These are phyloP conservation scores for Myodes glareolus DNA, from an alignment of 2,113 vertebrate genomes.

Conservation along the genomic window DNA sequence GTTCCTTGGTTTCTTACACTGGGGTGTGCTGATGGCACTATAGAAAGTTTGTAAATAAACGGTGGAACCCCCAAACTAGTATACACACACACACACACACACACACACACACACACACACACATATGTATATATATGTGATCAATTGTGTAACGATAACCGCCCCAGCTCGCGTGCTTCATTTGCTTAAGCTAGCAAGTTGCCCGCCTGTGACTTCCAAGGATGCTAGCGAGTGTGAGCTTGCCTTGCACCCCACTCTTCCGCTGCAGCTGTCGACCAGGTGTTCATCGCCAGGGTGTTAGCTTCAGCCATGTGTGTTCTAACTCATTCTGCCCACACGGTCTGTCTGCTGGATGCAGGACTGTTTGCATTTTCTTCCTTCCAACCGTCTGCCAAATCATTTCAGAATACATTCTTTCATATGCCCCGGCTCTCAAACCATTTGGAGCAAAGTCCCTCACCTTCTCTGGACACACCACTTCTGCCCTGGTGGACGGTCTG, in stretches of 20 bases:
- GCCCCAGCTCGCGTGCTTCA: not conserved
- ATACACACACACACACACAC: not conserved
- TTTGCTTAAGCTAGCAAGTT: not conserved
- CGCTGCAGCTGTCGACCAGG: conserved; percentile 77
- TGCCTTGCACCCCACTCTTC: conserved; percentile 60
- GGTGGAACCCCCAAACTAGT: not conserved
- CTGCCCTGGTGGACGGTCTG: conserved; percentile 94
- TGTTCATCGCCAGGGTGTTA: conserved; percentile 81
- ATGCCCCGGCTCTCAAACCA: conserved; percentile 97
- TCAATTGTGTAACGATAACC: not conserved
- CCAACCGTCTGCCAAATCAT: conserved; percentile 89
- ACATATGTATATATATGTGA: not conserved
- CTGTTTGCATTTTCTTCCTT: conserved; percentile 87
- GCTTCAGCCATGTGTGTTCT: conserved; percentile 85
- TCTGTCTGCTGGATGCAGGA: conserved; percentile 86
- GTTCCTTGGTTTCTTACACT: not conserved
- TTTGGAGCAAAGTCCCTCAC: conserved; percentile 97
- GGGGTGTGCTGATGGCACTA: not conserved
- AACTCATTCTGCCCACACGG: conserved; percentile 86
- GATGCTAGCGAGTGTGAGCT: not conserved
- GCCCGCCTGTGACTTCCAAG: not conserved
- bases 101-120: no score
- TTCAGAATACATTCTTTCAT: conserved; percentile 98
- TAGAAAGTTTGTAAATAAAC: not conserved
- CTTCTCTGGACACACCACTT: conserved; percentile 90